Evolutionary conservation across 2,113 vertebrate species (phyloP).

Genomic region (Benthochromis sp.): DNA sequence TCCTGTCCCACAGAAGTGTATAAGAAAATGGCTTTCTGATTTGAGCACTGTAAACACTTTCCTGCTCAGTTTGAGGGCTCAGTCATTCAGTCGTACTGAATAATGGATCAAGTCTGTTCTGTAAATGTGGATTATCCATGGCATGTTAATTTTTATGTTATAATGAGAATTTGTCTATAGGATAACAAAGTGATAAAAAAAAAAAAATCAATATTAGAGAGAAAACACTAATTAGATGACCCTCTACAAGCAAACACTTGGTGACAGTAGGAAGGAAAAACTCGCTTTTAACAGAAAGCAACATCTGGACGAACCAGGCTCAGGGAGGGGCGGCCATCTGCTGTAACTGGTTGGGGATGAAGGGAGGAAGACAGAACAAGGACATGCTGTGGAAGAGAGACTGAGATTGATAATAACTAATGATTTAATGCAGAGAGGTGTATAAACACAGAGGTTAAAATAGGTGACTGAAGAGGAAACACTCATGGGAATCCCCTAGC

Average conservation of each 20-base stretch:
- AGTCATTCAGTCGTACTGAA: not conserved
- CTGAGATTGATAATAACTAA: not conserved
- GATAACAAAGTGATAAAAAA: not conserved
- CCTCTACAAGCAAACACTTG: not conserved
- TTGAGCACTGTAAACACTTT: not conserved
- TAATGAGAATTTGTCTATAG: not conserved
- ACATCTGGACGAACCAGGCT: not conserved
- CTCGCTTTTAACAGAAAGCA: not conserved
- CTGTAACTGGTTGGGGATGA: not conserved
- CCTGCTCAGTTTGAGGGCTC: not conserved
- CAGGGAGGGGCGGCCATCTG: not conserved
- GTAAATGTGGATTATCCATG: not conserved
- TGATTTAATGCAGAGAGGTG: not conserved
- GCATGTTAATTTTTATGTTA: not conserved
- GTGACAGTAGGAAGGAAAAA: not conserved
- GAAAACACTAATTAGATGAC: not conserved
- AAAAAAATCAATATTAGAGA: not conserved
- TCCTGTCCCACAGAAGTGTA: not conserved
- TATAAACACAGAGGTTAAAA: not conserved
- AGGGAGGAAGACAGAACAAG: not conserved
- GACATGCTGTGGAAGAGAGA: not conserved
- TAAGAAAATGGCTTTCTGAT: not conserved
- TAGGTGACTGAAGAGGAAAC: not conserved
- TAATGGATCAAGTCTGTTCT: not conserved
- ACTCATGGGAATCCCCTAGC: accelerated